phyloP scores from a whole-genome alignment of 2,113 vertebrate species.

The Paramormyrops kingsleyae region DNA sequence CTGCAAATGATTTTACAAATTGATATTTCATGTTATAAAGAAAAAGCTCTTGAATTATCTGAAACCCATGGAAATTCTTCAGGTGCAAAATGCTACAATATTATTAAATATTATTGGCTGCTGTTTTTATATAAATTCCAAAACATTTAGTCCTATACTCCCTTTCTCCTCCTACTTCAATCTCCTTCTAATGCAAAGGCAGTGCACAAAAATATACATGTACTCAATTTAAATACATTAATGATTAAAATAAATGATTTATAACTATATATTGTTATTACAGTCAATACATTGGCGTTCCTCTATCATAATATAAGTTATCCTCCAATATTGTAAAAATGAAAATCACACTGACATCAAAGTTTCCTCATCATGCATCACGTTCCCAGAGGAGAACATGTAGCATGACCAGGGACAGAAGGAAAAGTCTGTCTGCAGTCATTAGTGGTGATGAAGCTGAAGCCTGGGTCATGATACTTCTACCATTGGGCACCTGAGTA shows the following conservation, averaged over 20 bases:
- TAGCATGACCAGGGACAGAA: background rate
- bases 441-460: background rate
- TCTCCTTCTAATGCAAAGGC: background rate
- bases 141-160: background rate
- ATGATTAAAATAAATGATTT: background rate
- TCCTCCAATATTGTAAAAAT: background rate
- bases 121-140: background rate
- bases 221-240: background rate
- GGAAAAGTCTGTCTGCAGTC: background rate
- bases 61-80: background rate
- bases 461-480: slow-evolving; percentile 27
- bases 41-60: background rate
- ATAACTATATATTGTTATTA: background rate
- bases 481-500: slow-evolving; percentile 22
- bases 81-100: background rate
- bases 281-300: background rate
- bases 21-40: background rate
- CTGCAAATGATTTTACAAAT: too few relatives aligned
- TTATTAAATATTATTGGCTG: background rate
- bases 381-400: background rate
- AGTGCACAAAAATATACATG: background rate
- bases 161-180: background rate
- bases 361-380: background rate
- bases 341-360: background rate
- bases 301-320: background rate